Base-by-base conservation (phyloP, 2,797 vertebrate species). In the Neomorphus geoffroyi region DNA sequence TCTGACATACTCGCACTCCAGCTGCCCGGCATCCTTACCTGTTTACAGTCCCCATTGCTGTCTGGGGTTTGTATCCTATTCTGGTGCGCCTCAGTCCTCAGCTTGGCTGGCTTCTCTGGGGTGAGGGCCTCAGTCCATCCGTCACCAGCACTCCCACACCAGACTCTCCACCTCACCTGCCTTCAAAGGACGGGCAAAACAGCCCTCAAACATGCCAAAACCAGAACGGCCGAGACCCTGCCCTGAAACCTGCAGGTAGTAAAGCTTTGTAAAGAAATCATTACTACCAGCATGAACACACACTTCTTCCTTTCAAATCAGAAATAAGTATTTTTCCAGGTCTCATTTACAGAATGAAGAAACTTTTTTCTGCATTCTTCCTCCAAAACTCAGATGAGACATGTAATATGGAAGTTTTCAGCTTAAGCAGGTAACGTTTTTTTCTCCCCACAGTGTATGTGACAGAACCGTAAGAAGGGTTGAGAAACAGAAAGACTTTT, bases 181-280 rank as follows among this genome's bases (percentile, higher is more conserved):
- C 30, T 3, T 7, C 9, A 0, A 33, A 33, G n/a, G 32, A 8
- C 0, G 3, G 28, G 39, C 1, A 6, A 45, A n/a, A 46, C 70
- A 18, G 26, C 18, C 23, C 61, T 43, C 22, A 19, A 10, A 17
- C 1, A 9, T 6, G 22, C 37, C 45, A 9, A 32, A 43, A 18
- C 8, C 37, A 26, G n/a, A 32, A 23, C 45, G 2, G 11, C 9
- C 3, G 1, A 10, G n/a, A 9, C 10, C 21, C 72, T 30, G 12
- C 50, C 30, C 66, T 1, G 6, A 41, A 28, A 16, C 41, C 41
- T 7, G 35, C 18, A 21, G 41, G 41, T 4, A 30, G 28, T 17
- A 62, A 33, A 22, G 65, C 33, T 56, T 12, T 14, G 23, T 13
- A 28, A n/a, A 53, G 39, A 39, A 35, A 48, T 13, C 2, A 13